Percentiles rank a stretch among this genome's conserved stretches.
Evolutionary conservation across 2,888 invertebrate genomes (phyloP).

Genomic region (Netelia fuscicornis): DNA sequence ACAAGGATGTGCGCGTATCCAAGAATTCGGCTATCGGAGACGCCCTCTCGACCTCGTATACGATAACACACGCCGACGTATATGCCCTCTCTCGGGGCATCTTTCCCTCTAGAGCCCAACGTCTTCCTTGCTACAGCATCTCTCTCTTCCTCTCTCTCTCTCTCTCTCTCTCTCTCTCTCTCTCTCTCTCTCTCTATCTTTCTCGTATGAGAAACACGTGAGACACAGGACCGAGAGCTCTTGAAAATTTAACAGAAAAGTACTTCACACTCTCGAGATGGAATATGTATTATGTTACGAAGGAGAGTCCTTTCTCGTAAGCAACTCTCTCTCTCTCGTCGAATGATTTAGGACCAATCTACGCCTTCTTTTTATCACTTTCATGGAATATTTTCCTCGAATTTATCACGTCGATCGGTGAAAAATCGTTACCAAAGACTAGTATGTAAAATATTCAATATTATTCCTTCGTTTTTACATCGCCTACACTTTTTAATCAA

Average conservation of each 20-base stretch:
- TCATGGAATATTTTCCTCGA: conserved; percentile 13
- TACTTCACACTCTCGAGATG: conserved; percentile 50
- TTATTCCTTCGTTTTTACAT: no score
- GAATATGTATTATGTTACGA: neutral
- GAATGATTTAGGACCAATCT: conserved; percentile 46
- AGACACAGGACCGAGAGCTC: conserved; percentile 37
- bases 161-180: neutral
- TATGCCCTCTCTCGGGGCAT: neutral
- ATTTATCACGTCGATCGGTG: neutral
- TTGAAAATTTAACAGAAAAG: conserved; percentile 56
- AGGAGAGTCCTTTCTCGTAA: conserved; percentile 5
- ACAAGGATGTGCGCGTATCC: conserved; percentile 4
- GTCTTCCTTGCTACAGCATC: conserved; percentile 18
- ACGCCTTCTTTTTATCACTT: conserved; percentile 19
- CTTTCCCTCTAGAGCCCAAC: conserved; percentile 30
- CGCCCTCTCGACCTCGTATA: conserved; percentile 59
- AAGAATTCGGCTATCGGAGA: conserved; percentile 61
- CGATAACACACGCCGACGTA: conserved; percentile 47
- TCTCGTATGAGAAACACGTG: conserved; percentile 44
- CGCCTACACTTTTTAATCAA: no score
- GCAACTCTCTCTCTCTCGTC: conserved; percentile 13
- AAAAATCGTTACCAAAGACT: neutral
- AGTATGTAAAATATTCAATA: no score
- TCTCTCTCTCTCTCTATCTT: neutral
- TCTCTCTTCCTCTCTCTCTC: neutral